These are phyloP conservation scores for Quadriops clusia DNA, from an alignment of 2,888 invertebrate species.

Conservation along the genomic window DNA sequence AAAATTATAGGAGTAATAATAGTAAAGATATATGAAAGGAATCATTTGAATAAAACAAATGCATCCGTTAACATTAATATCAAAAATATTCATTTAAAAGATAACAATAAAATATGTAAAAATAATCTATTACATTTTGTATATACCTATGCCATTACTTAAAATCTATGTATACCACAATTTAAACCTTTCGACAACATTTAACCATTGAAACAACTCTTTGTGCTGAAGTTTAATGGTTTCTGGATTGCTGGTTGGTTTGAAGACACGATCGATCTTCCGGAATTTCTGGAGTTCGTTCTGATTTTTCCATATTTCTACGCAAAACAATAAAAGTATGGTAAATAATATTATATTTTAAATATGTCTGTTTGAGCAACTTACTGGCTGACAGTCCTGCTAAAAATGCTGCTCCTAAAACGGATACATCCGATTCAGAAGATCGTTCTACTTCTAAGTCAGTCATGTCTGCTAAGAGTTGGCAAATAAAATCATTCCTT, in stretches of 20 bases:
- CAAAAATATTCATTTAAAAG: too few species aligned
- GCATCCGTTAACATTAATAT: too few species aligned
- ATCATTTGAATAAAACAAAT: too few species aligned
- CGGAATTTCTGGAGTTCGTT: conserved; percentile 51
- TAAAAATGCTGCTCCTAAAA: conserved; percentile 74
- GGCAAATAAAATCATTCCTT: conserved; percentile 82
- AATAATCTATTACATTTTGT: too few species aligned
- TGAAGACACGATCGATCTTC: conserved; percentile 49
- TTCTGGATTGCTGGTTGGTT: conserved; percentile 31
- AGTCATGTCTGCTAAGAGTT: conserved; percentile 74
- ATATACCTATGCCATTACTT: too few species aligned
- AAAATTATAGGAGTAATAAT: too few species aligned
- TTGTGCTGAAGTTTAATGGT: conserved; percentile 26
- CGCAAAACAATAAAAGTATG: conserved; percentile 16
- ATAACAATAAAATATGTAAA: too few species aligned
- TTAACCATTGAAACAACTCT: conserved; percentile 41
- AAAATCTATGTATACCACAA: conserved; percentile 43
- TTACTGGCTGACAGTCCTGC: conserved; percentile 70
- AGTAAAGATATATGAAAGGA: too few species aligned
- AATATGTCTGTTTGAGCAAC: too few species aligned
- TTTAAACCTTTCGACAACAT: conserved; percentile 44
- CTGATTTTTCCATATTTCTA: conserved; percentile 62
- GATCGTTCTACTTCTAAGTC: conserved; percentile 65
- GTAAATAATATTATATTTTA: conserved; percentile 7
- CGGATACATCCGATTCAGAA: conserved; percentile 65